These are phyloP conservation scores for Drosophila siamana DNA, from an alignment of 2,888 invertebrate species.

Conservation along the genomic window DNA sequence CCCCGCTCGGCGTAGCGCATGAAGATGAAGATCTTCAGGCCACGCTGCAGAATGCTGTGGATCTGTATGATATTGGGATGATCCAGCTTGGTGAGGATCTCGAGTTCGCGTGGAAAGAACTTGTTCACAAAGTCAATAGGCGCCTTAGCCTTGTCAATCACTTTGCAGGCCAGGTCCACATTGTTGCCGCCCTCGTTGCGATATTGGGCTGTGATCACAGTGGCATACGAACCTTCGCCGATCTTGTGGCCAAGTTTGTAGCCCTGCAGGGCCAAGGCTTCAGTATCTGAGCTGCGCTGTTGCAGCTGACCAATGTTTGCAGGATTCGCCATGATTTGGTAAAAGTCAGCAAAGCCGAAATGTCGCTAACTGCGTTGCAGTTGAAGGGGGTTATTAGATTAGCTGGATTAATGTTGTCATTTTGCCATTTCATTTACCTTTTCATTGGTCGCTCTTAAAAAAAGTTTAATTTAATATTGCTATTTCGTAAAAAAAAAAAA, in stretches of 20 bases:
- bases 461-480: slow-evolving; percentile 35
- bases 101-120: slow-evolving; percentile 96
- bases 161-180: slow-evolving; percentile 93
- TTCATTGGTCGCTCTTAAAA: slow-evolving; percentile 22
- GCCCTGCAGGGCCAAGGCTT: slow-evolving; percentile 93
- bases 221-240: slow-evolving; percentile 96
- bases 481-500: slow-evolving; percentile 19
- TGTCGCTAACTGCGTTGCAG: neutral
- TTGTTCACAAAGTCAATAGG: slow-evolving; percentile 95
- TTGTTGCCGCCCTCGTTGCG: slow-evolving; percentile 87
- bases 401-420: neutral
- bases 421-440: slow-evolving; percentile 25
- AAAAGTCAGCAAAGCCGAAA: neutral
- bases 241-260: slow-evolving; percentile 93
- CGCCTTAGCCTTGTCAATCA: slow-evolving; percentile 95
- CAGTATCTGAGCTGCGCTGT: slow-evolving; percentile 91
- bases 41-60: slow-evolving; percentile 93
- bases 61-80: slow-evolving; percentile 96
- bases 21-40: slow-evolving; percentile 94
- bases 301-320: slow-evolving; percentile 75
- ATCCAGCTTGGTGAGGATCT: slow-evolving; percentile 94
- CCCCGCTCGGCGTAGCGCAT: slow-evolving; percentile 97
- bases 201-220: slow-evolving; percentile 94
- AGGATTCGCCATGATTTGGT: slow-evolving; percentile 58
- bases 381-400: neutral